Evolutionary conservation across 2,113 vertebrate genomes (phyloP).

Genomic region (Oreochromis niloticus): DNA sequence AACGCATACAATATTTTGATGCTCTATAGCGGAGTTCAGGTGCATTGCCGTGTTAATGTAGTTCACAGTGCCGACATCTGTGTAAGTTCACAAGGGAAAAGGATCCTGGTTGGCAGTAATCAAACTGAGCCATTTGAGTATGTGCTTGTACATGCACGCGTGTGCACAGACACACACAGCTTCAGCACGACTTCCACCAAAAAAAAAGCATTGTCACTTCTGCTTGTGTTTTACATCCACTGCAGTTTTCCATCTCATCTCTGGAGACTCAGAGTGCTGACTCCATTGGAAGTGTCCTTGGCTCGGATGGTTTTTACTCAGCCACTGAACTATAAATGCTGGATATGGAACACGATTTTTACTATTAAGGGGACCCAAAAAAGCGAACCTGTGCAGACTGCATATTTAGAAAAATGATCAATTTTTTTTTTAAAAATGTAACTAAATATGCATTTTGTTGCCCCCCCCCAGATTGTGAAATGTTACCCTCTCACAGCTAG

Average conservation of each 20-base stretch:
- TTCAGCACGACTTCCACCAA: not conserved
- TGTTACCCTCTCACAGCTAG: not conserved
- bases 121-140: not conserved
- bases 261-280: constrained; percentile 24
- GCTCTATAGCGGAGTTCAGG: not conserved
- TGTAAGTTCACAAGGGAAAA: not conserved
- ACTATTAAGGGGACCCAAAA: not conserved
- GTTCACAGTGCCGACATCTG: not conserved
- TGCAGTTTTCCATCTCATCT: constrained; percentile 22
- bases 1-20: not conserved
- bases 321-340: not conserved
- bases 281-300: constrained; percentile 13
- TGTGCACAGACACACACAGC: not conserved
- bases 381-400: not conserved
- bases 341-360: not conserved
- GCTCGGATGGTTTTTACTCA: constrained; percentile 1
- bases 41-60: not conserved
- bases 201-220: constrained; percentile 1
- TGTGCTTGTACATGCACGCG: not conserved
- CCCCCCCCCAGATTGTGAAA: accelerated
- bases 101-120: not conserved
- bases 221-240: constrained; percentile 22
- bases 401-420: not conserved
- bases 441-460: not conserved
- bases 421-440: not conserved